Evolutionary conservation across 2,113 vertebrate species (phyloP).

Genomic region (Papio anubis): DNA sequence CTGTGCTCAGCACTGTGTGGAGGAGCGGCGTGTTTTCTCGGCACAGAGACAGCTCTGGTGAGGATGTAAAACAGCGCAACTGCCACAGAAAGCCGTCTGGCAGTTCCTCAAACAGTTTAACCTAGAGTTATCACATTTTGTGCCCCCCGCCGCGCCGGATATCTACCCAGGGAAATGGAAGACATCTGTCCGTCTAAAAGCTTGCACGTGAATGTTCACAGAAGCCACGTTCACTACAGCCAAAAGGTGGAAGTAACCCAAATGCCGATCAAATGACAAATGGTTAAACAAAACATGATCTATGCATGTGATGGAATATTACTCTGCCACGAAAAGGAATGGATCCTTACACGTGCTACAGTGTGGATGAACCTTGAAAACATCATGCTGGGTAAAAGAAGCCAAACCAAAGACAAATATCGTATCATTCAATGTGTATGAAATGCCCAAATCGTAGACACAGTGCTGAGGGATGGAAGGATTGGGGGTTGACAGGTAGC

Average conservation of each 20-base stretch:
- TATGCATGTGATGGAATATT: accelerated
- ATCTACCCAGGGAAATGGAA: not conserved
- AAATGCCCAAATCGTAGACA: not conserved
- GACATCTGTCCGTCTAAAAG: not conserved
- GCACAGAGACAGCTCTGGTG: not conserved
- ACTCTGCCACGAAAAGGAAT: not conserved
- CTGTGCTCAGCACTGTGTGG: accelerated
- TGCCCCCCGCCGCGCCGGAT: accelerated
- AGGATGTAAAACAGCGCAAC: not conserved
- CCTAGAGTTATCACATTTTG: too few relatives aligned
- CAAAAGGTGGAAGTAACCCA: not conserved
- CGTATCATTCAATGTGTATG: not conserved
- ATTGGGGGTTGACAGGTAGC: not conserved
- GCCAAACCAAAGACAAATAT: not conserved
- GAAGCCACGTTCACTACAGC: too few relatives aligned
- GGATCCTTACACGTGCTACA: accelerated
- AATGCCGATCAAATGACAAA: not conserved
- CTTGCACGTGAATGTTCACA: too few relatives aligned
- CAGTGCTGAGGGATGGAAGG: not conserved
- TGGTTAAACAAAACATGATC: accelerated
- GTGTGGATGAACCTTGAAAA: not conserved
- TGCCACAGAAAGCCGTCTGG: not conserved
- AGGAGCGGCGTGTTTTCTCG: too few relatives aligned
- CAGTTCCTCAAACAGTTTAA: not conserved
- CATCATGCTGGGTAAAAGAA: accelerated